Conservation (phyloP, 30 jellyfish, hydroid and myxozoan genomes). For the Nemopilema nomurai region DNA sequence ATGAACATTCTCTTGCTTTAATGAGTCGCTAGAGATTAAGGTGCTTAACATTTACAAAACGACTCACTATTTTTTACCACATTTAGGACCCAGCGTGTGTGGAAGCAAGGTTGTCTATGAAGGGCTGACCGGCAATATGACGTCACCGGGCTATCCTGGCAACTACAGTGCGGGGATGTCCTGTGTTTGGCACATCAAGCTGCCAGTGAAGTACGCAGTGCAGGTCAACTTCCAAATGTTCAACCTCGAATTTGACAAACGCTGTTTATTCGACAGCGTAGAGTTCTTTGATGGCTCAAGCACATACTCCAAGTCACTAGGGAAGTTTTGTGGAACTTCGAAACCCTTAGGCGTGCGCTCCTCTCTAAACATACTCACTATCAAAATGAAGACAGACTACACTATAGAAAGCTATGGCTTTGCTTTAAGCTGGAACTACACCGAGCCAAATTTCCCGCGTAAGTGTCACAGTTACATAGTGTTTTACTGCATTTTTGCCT, state of each 20-base stretch:
- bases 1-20: too few relatives aligned
- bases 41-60: too few relatives aligned
- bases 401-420: constrained; percentile 69
- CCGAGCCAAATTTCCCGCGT: constrained; percentile 76
- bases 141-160: constrained; percentile 72
- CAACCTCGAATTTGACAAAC: constrained; percentile 77
- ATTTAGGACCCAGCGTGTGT: constrained; percentile 64
- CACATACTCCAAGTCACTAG: constrained; percentile 37
- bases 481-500: too few relatives aligned
- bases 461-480: constrained; percentile 5
- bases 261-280: constrained; percentile 71
- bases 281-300: constrained; percentile 77
- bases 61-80: background rate
- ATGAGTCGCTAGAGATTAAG: too few relatives aligned
- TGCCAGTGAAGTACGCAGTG: constrained; percentile 83
- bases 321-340: constrained; percentile 61
- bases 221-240: constrained; percentile 47
- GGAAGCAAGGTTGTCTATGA: constrained; percentile 54
- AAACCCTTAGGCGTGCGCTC: constrained; percentile 62
- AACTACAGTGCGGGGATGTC: constrained; percentile 58
- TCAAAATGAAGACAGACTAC: constrained; percentile 73
- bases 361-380: constrained; percentile 42
- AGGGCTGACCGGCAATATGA: constrained; percentile 48
- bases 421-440: constrained; percentile 68
- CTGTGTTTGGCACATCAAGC: constrained; percentile 84